Evolutionary conservation across 64 coral and sea anemone species (phyloP), one percentile per base, ranked within the genome.

Genomic region (Stichodactyla helianthus): DNA sequence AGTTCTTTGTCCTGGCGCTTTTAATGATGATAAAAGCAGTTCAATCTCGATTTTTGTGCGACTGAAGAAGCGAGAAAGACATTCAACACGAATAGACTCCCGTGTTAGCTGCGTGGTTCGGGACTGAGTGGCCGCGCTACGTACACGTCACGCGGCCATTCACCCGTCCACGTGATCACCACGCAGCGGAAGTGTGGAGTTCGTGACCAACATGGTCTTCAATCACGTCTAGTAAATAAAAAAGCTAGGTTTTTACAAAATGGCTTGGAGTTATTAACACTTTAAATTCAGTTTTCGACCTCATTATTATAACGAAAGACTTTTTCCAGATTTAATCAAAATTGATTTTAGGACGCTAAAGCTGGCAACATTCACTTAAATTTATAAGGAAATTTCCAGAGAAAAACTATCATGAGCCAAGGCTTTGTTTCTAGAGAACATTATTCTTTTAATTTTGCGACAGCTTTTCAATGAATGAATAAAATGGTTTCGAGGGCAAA

Each of bases 81-180:
- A 28, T 20, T 20, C 77, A 54, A 81, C 83, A 51, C 83, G 83
- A 84, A 63, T 63, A 55, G 44, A 51, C 83, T 50, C 59, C 59
- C 83, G 83, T 84, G 83, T 84, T 84, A 56, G 52, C 83, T 84
- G 83, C 79, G 79, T 82, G 79, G 79, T 26, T 74, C 51, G 79
- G 54, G 51, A 57, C 83, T 84, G 59, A 84, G 83, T 54, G 83
- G 83, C 83, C 83, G 59, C 83, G 83, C 83, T 63, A 84, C 18
- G 19, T 55, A 84, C 54, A 84, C 83, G 83, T 84, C 83, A 84
- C 83, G 83, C 83, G 83, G 50, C n/a, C 53, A 60, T 26, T 84
- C 78, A 60, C 83, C 52, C 53, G 26, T 84, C 17, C 78, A 84
- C 83, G 83, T 84, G 83, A 84, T 55, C 26, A 19, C 27, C 83